Conservation (phyloP, 2,113 vertebrate species). For the Scalopus aquaticus region DNA sequence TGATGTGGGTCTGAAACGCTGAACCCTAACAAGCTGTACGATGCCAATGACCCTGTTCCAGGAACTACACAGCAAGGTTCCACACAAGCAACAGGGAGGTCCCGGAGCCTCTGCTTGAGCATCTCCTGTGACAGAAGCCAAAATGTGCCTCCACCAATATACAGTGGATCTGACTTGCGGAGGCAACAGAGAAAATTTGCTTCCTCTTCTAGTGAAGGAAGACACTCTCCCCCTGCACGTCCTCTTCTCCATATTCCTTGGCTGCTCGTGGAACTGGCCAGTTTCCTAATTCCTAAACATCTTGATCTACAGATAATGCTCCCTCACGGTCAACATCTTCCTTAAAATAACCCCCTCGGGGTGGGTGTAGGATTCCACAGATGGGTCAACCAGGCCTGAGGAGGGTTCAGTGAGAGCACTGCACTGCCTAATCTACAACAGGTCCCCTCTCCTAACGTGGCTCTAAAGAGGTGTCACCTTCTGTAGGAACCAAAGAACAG, state of each 20-base stretch:
- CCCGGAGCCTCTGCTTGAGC: not conserved
- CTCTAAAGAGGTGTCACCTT: not conserved
- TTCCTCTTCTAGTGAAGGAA: not conserved
- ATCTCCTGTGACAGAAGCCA: not conserved
- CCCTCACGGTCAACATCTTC: not conserved
- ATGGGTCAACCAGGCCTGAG: not conserved
- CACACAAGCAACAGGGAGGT: not conserved
- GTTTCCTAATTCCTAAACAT: not conserved
- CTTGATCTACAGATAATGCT: conserved; percentile 16
- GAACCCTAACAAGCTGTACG: not conserved
- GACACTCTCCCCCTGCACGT: not conserved
- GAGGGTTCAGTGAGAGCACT: not conserved
- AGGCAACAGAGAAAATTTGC: not conserved
- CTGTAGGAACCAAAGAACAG: not conserved
- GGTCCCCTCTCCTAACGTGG: not conserved
- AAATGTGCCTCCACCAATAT: not conserved
- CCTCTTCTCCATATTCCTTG: not conserved
- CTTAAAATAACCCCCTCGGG: not conserved
- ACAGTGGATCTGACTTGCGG: not conserved
- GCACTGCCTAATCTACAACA: not conserved
- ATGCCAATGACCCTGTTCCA: not conserved
- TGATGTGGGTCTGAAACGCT: not conserved
- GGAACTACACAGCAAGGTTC: not conserved
- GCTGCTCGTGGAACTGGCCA: not conserved
- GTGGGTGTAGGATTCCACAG: not conserved